Evolutionary conservation across 2,888 invertebrate species (phyloP), one percentile per base, ranked within the genome.

Genomic region (Andrena haemorrhoa): DNA sequence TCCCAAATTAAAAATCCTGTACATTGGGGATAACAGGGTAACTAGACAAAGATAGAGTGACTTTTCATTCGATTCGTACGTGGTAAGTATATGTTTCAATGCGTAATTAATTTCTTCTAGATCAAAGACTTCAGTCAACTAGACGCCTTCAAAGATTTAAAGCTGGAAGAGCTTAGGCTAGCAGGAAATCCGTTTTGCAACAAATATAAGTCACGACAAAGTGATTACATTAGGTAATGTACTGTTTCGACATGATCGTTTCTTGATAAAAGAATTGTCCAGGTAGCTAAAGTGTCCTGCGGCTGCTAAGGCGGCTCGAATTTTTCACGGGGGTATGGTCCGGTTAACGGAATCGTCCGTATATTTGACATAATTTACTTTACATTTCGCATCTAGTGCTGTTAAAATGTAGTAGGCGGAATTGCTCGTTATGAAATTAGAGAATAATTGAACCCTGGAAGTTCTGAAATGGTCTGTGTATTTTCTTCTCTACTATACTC

Each of bases 1-100:
- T 71, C 96, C 97, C 5, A 95, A 95, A 84, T 93, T 98, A 64
- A 97, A 97, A 92, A 96, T 97, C 85, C 94, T 98, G 16, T 96
- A 98, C 92, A 94, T 98, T 90, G 96, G 96, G 41, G 96, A 97
- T 86, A 98, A 98, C 92, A 96, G 96, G 95, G 98, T 98, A 94
- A 33, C 23, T 51, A 31, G 49, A 53, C 41, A 1, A 31, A 8
- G 10, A 63, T 60, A 0, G 35, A 53, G n/a, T 7, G 41, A 49
- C 23, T 2, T 23, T 23, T 26, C 7, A 0, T 16, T 29, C 2
- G 0, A 7, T 31, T 53, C 3, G 2, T 1, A 20, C 5, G 8
- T 31, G 0, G 4, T 5, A n/a, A 5, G 41, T 65, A 0, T 12
- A 12, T 12, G 5, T 1, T 47, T 31, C 6, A 41, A 33, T 41